Evolutionary conservation across 2,797 vertebrate species (phyloP), one percentile per base, ranked within the genome.

Genomic region (Acestrorhynchus altus): DNA sequence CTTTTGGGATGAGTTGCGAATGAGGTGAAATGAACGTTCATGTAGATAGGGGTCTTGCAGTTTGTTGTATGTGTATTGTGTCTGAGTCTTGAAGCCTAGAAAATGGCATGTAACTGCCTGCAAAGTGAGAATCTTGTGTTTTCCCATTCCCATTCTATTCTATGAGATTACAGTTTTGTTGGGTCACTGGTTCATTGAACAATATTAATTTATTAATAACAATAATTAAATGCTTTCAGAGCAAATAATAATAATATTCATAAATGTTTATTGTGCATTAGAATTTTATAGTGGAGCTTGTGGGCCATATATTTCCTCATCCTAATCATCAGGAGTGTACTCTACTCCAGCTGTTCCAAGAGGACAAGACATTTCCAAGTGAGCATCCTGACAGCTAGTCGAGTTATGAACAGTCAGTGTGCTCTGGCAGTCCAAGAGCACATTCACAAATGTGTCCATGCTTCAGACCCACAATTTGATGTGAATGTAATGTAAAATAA

Each of bases 401-500:
- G 64, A 46, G 46, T 46, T 47, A 66, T 35, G 63, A 44, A 44
- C 40, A 46, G 60, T 40, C 35, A 24, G 42, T 66, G 42, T 24
- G 42, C n/a, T 47, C 42, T 66, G 64, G 40, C 42, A 66, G 42
- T 9, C 12, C 13, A 1, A 24, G 42, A 66, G 64, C 64, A 47
- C 15, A 66, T 65, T 65, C 24, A 20, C 40, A 65, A 12, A 65
- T 63, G 16, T 0, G 46, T 46, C 11, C n/a, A 46, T 20, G 46
- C 40, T 35, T 46, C 63, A 65, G 20, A 1, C n/a, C 61, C 20
- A 22, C n/a, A 4, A 24, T 22, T 22, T 15, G 40, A 46, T 24
- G 40, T 24, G 4, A 24, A 42, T 16, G 4, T 16, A 61, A 61
- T 39, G 6, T 15, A 39, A 35, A 5, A 7, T 28, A 18, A 61